phyloP scores from a whole-genome alignment of 2,797 vertebrate species.

The Petrocephalus schoutedeni region DNA sequence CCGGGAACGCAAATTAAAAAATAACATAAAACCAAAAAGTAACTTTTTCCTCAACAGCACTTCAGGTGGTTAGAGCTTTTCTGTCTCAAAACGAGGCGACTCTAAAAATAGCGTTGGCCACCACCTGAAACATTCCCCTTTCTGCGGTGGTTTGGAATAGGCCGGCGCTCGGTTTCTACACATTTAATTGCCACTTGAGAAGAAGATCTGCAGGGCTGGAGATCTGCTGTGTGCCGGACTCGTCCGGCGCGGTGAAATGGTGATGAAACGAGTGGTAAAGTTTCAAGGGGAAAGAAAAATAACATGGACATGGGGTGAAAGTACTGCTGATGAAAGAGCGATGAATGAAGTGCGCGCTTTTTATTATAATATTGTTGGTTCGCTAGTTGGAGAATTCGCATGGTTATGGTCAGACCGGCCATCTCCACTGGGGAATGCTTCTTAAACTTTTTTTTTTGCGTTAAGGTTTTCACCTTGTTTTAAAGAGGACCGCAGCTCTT shows the following conservation, averaged over 20 bases:
- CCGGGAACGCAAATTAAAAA: background rate
- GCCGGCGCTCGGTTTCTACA: conserved; percentile 17
- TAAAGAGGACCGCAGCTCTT: background rate
- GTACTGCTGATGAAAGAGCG: background rate
- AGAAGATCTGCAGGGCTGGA: background rate
- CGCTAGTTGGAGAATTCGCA: background rate
- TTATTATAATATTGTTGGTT: background rate
- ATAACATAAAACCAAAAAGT: background rate
- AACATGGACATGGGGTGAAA: background rate
- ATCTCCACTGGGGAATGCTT: background rate
- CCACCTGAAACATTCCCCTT: background rate
- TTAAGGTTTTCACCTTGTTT: background rate
- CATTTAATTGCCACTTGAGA: conserved; percentile 1
- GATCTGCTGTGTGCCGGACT: no score
- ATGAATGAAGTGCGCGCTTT: background rate
- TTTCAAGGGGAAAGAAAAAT: background rate
- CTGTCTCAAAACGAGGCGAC: background rate
- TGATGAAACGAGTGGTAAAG: background rate
- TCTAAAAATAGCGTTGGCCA: background rate
- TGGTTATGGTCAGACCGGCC: background rate
- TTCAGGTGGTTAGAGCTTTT: background rate
- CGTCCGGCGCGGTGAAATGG: background rate
- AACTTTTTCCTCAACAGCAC: background rate
- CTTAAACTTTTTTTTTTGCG: background rate
- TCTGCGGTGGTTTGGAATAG: conserved; percentile 9